Evolutionary conservation across 2,113 vertebrate genomes (phyloP).

Genomic region (Rhinolophus sinicus): DNA sequence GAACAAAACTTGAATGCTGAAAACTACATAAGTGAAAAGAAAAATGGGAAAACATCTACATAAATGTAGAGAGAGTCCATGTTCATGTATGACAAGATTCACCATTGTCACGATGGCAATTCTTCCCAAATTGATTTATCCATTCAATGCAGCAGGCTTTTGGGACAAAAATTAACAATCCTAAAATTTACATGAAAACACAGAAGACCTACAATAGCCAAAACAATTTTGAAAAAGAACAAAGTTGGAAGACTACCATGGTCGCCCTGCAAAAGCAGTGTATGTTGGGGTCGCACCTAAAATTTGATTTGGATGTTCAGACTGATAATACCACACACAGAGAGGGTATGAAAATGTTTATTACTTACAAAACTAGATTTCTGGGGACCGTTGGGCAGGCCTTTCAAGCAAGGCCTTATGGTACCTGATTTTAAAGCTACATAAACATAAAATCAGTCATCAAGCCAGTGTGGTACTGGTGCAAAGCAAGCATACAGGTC

Average conservation of each 20-base stretch:
- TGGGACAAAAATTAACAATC: not conserved
- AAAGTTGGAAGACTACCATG: not conserved
- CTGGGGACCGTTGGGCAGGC: not conserved
- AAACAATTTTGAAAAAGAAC: not conserved
- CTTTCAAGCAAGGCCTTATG: not conserved
- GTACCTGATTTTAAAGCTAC: not conserved
- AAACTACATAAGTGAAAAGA: not conserved
- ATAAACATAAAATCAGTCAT: not conserved
- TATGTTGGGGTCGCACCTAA: not conserved
- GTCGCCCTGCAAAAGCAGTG: not conserved
- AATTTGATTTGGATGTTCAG: not conserved
- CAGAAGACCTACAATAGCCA: not conserved
- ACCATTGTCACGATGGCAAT: not conserved
- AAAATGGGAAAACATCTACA: not conserved
- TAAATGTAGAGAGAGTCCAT: not conserved
- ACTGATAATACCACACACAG: not conserved
- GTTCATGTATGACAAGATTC: not conserved
- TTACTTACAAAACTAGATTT: not conserved
- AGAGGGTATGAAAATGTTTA: not conserved
- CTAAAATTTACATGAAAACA: not conserved
- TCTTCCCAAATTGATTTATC: not conserved
- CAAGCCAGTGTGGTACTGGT: not conserved
- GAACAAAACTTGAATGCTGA: not conserved
- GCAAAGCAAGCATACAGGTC: not conserved
- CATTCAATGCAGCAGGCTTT: not conserved